Percentiles rank a stretch among this genome's conserved stretches.
Conservation (phyloP, 2,113 vertebrate species). For the Ciconia maguari region DNA sequence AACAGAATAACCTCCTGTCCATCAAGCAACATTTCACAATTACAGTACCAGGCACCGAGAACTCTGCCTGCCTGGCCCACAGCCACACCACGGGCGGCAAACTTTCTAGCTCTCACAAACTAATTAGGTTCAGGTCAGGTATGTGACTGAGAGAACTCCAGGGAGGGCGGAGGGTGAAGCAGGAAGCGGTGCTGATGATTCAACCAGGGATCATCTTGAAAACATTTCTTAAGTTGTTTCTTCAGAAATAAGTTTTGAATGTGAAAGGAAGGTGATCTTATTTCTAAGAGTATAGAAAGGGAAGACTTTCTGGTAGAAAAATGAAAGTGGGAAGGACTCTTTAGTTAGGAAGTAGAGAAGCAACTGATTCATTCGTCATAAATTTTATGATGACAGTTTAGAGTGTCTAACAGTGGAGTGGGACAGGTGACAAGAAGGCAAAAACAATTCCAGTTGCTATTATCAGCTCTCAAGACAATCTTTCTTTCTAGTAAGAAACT, state of each 20-base stretch:
- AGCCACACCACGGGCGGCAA: slow-evolving; percentile 24
- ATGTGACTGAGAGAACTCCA: slow-evolving; percentile 18
- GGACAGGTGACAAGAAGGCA: not conserved
- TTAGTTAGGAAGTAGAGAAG: not conserved
- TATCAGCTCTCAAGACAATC: not conserved
- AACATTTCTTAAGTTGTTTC: not conserved
- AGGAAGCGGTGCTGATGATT: slow-evolving; percentile 15
- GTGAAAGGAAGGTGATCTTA: not conserved
- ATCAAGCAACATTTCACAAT: slow-evolving; percentile 51
- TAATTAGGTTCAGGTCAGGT: slow-evolving; percentile 54
- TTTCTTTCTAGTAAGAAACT: not conserved
- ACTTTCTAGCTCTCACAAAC: slow-evolving; percentile 28
- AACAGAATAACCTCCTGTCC: slow-evolving; percentile 26
- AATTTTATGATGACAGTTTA: not conserved
- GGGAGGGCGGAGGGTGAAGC: not conserved
- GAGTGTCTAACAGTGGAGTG: not conserved
- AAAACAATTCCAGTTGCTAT: not conserved
- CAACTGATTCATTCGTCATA: not conserved
- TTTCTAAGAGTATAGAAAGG: not conserved
- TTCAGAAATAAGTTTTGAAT: not conserved
- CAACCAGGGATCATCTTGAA: slow-evolving; percentile 14
- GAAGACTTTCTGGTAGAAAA: not conserved
- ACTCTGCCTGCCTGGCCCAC: slow-evolving; percentile 54
- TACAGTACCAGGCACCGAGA: slow-evolving; percentile 62
- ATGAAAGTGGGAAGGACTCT: not conserved